These are phyloP conservation scores for Recurvirostra avosetta DNA, from an alignment of 2,113 vertebrate species.

Conservation along the genomic window DNA sequence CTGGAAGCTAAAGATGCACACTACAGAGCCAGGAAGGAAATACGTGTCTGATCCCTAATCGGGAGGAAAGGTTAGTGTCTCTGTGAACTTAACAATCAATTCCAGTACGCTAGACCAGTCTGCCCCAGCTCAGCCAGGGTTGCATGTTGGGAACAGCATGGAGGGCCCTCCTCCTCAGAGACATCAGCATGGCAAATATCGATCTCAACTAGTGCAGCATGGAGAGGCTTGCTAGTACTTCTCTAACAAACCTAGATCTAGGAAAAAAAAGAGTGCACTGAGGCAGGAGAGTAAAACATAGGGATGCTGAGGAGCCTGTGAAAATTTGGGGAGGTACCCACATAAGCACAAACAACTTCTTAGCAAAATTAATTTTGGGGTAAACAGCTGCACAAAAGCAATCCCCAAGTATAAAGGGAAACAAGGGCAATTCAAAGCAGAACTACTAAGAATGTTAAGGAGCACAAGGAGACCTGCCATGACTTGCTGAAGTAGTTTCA, in stretches of 20 bases:
- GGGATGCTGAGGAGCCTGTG: background rate
- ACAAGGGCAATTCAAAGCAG: background rate
- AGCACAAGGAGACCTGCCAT: background rate
- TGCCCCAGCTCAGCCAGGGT: background rate
- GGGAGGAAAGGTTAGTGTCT: background rate
- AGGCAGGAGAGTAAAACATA: background rate
- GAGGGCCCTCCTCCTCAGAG: background rate
- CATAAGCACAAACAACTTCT: background rate
- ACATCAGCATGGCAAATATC: accelerated
- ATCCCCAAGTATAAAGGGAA: background rate
- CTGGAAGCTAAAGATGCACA: background rate
- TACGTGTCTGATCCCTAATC: accelerated
- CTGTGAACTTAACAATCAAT: background rate
- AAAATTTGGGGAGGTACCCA: background rate
- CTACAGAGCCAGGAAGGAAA: background rate
- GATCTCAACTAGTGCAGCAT: background rate
- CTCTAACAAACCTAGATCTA: background rate
- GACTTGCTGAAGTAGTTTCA: background rate
- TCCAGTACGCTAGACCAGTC: background rate
- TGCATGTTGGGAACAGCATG: background rate
- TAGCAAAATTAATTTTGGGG: background rate
- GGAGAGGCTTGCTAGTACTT: background rate
- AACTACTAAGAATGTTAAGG: background rate
- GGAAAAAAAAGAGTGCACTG: background rate
- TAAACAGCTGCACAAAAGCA: background rate